phyloP scores from a whole-genome alignment of 1,140 invertebrate genomes.

The Ooceraea biroi region DNA sequence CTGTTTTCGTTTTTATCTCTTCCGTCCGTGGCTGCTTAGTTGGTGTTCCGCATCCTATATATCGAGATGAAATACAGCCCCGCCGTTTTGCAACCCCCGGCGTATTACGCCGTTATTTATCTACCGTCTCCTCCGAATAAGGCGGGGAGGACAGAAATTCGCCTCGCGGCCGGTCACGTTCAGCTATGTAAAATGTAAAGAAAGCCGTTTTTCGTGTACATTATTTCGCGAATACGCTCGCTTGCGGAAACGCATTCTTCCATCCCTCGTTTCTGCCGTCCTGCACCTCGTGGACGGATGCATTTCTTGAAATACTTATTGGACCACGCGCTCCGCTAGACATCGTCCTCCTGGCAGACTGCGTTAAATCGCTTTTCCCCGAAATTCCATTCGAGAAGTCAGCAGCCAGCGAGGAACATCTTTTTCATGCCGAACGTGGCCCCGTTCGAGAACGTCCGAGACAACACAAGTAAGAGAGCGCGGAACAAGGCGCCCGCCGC shows the following conservation, averaged over 20 bases:
- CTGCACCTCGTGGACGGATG: not conserved
- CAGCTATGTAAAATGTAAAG: constrained; percentile 72
- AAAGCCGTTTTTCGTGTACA: constrained; percentile 59
- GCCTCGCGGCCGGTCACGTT: constrained; percentile 21
- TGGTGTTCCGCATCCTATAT: constrained; percentile 49
- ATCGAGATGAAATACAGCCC: constrained; percentile 24
- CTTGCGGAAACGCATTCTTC: constrained; percentile 7
- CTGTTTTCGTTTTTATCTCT: not conserved
- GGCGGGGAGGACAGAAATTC: constrained; percentile 8
- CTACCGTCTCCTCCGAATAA: not conserved
- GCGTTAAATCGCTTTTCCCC: constrained; percentile 38
- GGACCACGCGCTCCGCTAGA: not conserved
- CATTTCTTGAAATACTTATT: constrained; percentile 70
- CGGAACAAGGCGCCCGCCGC: constrained; percentile 11
- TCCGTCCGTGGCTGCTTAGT: constrained; percentile 34
- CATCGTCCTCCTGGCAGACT: not conserved
- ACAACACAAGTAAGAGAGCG: constrained; percentile 32
- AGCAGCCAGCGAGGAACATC: not conserved
- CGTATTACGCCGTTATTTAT: constrained; percentile 49
- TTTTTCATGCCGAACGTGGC: not conserved
- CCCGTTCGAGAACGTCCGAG: not conserved
- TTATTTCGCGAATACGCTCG: constrained; percentile 68
- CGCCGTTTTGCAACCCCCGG: constrained; percentile 24
- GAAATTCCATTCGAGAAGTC: constrained; percentile 6
- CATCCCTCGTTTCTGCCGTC: not conserved